phyloP scores from a whole-genome alignment of 2,797 vertebrate species.

The Thaleichthys pacificus region DNA sequence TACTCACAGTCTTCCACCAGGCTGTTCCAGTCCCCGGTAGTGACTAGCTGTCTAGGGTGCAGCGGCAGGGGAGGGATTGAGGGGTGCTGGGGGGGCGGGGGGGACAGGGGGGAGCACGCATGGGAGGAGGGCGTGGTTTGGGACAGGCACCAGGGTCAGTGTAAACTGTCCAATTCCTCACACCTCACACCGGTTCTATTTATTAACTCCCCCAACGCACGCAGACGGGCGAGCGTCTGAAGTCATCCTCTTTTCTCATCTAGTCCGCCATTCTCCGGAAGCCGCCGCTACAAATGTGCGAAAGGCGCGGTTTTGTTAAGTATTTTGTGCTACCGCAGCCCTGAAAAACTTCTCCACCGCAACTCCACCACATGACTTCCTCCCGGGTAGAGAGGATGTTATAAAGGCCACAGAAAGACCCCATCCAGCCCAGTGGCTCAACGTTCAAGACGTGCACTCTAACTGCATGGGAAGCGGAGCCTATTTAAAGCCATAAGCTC shows the following conservation, averaged over 20 bases:
- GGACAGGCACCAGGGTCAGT: neutral
- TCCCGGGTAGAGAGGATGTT: neutral
- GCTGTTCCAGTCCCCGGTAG: slow-evolving; percentile 9
- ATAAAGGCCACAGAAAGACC: slow-evolving; percentile 24
- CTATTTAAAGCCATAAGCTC: slow-evolving; percentile 75
- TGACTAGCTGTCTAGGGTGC: no score
- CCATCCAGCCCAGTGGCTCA: slow-evolving; percentile 26
- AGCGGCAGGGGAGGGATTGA: neutral
- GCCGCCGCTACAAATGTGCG: no score
- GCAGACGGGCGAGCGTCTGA: no score
- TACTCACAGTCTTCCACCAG: slow-evolving; percentile 48
- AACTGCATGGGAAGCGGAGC: slow-evolving; percentile 61
- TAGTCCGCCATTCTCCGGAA: neutral
- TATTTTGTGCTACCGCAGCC: neutral
- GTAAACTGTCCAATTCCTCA: neutral
- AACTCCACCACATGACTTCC: neutral
- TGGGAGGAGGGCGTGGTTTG: slow-evolving; percentile 44
- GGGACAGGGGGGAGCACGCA: slow-evolving; percentile 31
- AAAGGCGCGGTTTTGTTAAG: neutral
- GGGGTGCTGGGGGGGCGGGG: slow-evolving; percentile 17
- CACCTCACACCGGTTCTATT: neutral
- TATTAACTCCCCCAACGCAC: neutral
- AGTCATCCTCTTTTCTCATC: neutral
- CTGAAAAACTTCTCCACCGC: neutral
- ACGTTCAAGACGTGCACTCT: slow-evolving; percentile 58